Percentiles rank a stretch among this genome's conserved stretches.
Evolutionary conservation across 2,888 invertebrate genomes (phyloP).

Genomic region (Marronus borbonicus): DNA sequence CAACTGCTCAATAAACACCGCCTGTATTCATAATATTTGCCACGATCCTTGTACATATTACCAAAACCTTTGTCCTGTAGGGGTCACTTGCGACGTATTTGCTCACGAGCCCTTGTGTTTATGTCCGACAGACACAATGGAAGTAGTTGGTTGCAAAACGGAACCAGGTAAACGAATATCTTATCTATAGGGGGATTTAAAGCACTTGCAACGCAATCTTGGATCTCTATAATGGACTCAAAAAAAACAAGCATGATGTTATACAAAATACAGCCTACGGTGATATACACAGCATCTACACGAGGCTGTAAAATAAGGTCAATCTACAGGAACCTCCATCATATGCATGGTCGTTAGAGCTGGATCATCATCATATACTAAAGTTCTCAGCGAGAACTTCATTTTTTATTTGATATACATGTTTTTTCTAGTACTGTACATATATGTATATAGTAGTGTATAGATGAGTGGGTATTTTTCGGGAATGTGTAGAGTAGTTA

Average conservation of each 20-base stretch:
- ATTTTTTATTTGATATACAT: slow-evolving; percentile 51
- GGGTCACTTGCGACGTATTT: slow-evolving; percentile 71
- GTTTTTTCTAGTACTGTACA: slow-evolving; percentile 49
- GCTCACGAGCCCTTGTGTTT: slow-evolving; percentile 74
- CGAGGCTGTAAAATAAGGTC: slow-evolving; percentile 62
- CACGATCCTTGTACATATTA: slow-evolving; percentile 74
- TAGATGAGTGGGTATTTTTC: slow-evolving; percentile 36
- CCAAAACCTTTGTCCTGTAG: slow-evolving; percentile 68
- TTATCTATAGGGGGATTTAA: slow-evolving; percentile 51
- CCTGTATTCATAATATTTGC: slow-evolving; percentile 72
- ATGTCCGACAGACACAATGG: slow-evolving; percentile 71
- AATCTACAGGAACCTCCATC: slow-evolving; percentile 63
- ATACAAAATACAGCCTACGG: slow-evolving; percentile 59
- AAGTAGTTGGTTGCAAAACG: slow-evolving; percentile 73
- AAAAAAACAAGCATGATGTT: slow-evolving; percentile 61
- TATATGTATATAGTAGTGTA: slow-evolving; percentile 48
- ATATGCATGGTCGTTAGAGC: slow-evolving; percentile 60
- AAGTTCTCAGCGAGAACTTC: slow-evolving; percentile 61
- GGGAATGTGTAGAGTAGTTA: slow-evolving; percentile 33
- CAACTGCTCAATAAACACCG: slow-evolving; percentile 69
- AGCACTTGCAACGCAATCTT: slow-evolving; percentile 53
- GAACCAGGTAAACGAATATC: slow-evolving; percentile 74
- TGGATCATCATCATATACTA: slow-evolving; percentile 58
- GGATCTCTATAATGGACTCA: slow-evolving; percentile 54
- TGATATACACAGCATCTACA: slow-evolving; percentile 58